Base-by-base conservation (phyloP, 2,113 vertebrate species). In the Herpailurus yagouaroundi region DNA sequence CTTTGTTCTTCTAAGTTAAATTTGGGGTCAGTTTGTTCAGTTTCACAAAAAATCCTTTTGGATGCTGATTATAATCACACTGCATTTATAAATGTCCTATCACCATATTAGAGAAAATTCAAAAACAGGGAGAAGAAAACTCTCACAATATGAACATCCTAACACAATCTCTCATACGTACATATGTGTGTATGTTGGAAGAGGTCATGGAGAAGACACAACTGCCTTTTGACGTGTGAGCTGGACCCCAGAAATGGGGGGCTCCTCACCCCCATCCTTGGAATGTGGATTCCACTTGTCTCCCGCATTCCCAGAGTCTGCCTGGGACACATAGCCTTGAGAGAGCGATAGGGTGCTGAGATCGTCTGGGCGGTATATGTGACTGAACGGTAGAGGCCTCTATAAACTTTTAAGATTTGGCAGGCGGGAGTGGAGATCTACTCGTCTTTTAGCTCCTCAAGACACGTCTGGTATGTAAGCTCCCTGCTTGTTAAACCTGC, bases 1-100 rank as follows among this genome's bases (percentile, higher is more conserved):
- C 9, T 73, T 93, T 87, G 29, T 68, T 90, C 63, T 92, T 88
- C 69, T 89, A 33, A 41, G n/a, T 69, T 69, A 85, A 89, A 89
- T 85, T 63, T 55, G 84, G 41, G 29, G 48, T 64, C 7, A 25
- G 29, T 71, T 92, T 57, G 52, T 21, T 81, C 52, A 52, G 57
- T 66, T 92, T 68, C 48, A 92, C 18, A 60, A 50, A 69, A 66
- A 55, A 57, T 85, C 27, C 33, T 90, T 84, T 79, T 86, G 5
- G 60, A 18, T 89, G 60, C 48, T 92, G 77, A 89, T 86, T 52
- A 38, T 57, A 95, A 68, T 84, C 27, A 4, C 6, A 69, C 25
- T 74, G 15, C 83, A 68, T 74, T 92, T 93, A 87, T 73, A 87
- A 25, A 33, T 79, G 2, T 69, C 13, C 15, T 85, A 36, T 89